Base-by-base conservation (phyloP, 2,113 vertebrate species). In the Xiphorhynchus elegans region DNA sequence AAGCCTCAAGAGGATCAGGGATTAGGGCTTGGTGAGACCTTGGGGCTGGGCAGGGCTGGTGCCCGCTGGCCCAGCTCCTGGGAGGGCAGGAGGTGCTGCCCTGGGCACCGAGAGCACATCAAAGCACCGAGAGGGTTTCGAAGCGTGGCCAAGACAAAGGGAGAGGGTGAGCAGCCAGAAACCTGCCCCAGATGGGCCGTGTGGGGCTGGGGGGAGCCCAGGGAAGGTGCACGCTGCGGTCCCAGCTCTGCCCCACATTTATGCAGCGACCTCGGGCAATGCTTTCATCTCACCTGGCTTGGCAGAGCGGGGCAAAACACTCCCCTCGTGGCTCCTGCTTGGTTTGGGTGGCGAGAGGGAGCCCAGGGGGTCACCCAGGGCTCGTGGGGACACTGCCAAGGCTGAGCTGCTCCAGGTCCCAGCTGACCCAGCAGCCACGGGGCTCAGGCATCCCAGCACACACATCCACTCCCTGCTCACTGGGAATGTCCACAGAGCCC, bases 351-450 rank as follows among this genome's bases (percentile, higher is more conserved):
- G 44, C 0, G 17, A 75, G 31, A 4, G 44, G 42, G n/a, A n/a
- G 74, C 47, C 3, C 9, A 4, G n/a, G 68, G 52, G 37, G 58
- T 33, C 59, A 17, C 84, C 70, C 81, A 4, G 56, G 31, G 39
- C 77, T 39, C 5, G 1, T 13, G 23, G 58, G 39, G 50, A n/a
- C 4, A 0, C 55, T 29, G 66, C 49, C 60, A 17, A 47, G 28
- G 82, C 67, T 49, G 55, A 74, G 70, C 66, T 3, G 1, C 49
- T 23, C 44, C 77, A 44, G 39, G 50, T 29, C 39, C 87, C 87
- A 4, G 1, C 15, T 59, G 44, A 11, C 14, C 28, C 5, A 0
- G 11, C 3, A 47, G 70, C 66, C 90, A 10, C 14, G 4, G 1
- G 52, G 24, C 49, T 64, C 1, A 1, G 10, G 12, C 33, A 62